Evolutionary conservation across 2,888 invertebrate species (phyloP), one percentile per base, ranked within the genome.

Genomic region (Trisateles emortualis): DNA sequence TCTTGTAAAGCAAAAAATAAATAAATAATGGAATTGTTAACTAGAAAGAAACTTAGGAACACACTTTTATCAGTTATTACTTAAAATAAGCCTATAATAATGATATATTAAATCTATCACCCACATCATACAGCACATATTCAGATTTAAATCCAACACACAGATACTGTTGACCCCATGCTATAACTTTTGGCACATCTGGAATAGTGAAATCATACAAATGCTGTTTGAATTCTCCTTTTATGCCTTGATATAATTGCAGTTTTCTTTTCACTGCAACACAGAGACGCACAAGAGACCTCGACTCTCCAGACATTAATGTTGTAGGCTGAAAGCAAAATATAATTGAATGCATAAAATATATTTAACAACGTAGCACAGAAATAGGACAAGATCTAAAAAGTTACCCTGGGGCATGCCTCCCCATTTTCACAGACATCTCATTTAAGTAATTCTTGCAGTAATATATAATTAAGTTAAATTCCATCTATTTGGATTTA

Each of bases 181-280:
- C 94, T 78, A 98, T 93, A 0, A 96, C 95, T 76, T 95, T 95
- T 0, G 98, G 98, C 13, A 96, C 94, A 86, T 98, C 98, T 30
- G 95, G 95, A 36, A 98, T 90, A 48, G 94, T 95, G 62, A 98
- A 95, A 75, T 97, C 96, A 66, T 95, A 94, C 36, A 95, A 88
- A 61, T 96, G 93, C 59, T 96, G 94, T 59, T 96, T 94, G 76
- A 98, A 98, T 68, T 95, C 95, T 75, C 96, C 95, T 75, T 96
- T 95, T 83, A 98, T 98, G 94, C 98, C 98, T 79, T 96, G 97
- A 85, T 96, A 99, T 11, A 99, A 88, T 79, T 98, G 97, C 6
- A 98, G 89, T 84, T 96, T 96, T 72, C 97, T 94, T 79, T 96
- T 96, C 0, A 98, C 97, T 16, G 96, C 98, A 16, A 98, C 98